These are phyloP conservation scores for Salvelinus sp. DNA, from an alignment of 2,113 vertebrate genomes.

Conservation along the genomic window DNA sequence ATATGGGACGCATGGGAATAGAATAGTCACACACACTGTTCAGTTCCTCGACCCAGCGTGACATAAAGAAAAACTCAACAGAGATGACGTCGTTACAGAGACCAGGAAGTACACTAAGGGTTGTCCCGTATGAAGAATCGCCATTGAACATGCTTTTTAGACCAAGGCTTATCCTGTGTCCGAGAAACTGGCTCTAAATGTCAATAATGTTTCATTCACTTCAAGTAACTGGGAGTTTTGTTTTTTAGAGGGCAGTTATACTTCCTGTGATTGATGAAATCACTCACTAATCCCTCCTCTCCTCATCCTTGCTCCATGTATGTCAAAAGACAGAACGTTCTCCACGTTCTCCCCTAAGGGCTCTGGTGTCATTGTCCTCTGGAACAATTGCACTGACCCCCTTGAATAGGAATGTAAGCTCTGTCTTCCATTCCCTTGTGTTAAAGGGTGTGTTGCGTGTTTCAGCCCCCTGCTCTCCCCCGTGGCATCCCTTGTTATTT, in stretches of 20 bases:
- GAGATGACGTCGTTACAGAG: too few relatives aligned
- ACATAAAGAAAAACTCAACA: too few relatives aligned
- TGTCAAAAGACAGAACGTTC: neutral
- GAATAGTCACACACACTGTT: too few relatives aligned
- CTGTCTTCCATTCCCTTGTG: neutral
- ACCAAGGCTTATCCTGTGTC: too few relatives aligned
- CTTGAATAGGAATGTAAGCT: neutral
- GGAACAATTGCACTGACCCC: neutral
- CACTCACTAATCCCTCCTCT: neutral
- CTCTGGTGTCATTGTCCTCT: slow-evolving; percentile 4
- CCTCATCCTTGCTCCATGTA: neutral
- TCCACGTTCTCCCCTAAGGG: neutral
- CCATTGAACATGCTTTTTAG: too few relatives aligned
- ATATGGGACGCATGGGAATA: too few relatives aligned
- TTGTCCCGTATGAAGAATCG: too few relatives aligned
- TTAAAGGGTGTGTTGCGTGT: neutral
- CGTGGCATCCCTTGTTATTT: neutral
- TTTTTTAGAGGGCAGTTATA: neutral
- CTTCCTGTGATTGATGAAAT: neutral
- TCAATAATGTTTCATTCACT: neutral
- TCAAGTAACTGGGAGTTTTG: neutral
- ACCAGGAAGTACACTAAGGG: too few relatives aligned
- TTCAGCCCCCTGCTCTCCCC: neutral
- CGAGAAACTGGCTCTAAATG: too few relatives aligned
- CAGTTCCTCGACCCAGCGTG: too few relatives aligned